phyloP scores from a whole-genome alignment of 2,888 invertebrate genomes.

The Daptonema setosum region DNA sequence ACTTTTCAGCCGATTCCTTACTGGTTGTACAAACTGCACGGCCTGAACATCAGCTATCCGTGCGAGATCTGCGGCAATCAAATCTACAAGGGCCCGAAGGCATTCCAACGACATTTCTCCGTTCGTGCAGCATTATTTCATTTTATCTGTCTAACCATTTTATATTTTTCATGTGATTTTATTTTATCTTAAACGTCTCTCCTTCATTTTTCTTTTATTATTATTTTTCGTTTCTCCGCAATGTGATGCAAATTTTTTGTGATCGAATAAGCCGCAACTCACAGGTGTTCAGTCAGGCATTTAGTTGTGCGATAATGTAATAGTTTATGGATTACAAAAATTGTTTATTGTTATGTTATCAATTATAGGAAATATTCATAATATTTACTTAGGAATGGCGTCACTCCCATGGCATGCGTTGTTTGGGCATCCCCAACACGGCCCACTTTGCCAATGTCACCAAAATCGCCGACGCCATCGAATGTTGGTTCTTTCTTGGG shows the following conservation, averaged over 20 bases:
- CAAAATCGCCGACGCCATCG: constrained; percentile 87
- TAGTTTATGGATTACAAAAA: too few species aligned
- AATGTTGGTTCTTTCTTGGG: constrained; percentile 42
- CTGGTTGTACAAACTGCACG: constrained; percentile 96
- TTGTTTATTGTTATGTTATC: too few species aligned
- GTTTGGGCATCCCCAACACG: constrained; percentile 94
- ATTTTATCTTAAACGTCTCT: not conserved
- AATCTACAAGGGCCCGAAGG: constrained; percentile 85
- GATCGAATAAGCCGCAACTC: too few species aligned
- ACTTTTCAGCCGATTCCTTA: constrained; percentile 46
- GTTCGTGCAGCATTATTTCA: constrained; percentile 21
- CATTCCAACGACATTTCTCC: constrained; percentile 95
- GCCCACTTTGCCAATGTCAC: constrained; percentile 99
- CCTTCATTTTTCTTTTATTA: not conserved
- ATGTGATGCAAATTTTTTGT: too few species aligned
- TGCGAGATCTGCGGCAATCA: constrained; percentile 95
- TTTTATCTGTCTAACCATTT: constrained; percentile 5
- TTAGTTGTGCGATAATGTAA: too few species aligned
- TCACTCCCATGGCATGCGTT: constrained; percentile 72
- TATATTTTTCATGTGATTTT: not conserved
- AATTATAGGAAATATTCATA: not conserved
- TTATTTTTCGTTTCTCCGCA: not conserved
- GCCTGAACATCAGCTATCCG: constrained; percentile 89
- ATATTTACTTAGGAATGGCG: constrained; percentile 39
- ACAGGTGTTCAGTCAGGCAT: too few species aligned